A percentile compares a stretch with the other conserved stretches of the same genome.
Evolutionary conservation across 2,888 invertebrate species (phyloP).

Genomic region (Horisme vitalbata): DNA sequence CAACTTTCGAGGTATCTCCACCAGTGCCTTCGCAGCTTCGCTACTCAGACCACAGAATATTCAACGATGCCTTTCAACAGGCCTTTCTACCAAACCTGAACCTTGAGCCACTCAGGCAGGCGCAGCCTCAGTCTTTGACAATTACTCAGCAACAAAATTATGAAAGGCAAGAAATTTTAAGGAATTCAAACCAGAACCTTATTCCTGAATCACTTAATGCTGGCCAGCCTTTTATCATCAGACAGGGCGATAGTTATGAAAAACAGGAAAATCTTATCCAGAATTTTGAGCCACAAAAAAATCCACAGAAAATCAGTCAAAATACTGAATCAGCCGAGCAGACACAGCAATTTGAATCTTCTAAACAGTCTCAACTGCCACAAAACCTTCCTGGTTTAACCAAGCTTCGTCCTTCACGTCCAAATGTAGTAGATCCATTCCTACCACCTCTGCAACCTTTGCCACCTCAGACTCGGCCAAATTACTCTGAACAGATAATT

Average conservation of each 20-base stretch:
- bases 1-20: slow-evolving; percentile 62
- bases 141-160: slow-evolving; percentile 7
- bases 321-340: background rate
- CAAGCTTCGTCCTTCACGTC: slow-evolving; percentile 6
- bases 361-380: slow-evolving; percentile 4
- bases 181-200: slow-evolving; percentile 3
- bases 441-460: slow-evolving; percentile 11
- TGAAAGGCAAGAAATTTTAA: slow-evolving; percentile 4
- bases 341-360: background rate
- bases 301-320: background rate
- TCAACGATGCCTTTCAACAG: slow-evolving; percentile 41
- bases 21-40: slow-evolving; percentile 64
- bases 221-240: background rate
- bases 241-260: background rate
- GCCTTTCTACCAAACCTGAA: slow-evolving; percentile 10
- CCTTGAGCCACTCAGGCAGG: background rate
- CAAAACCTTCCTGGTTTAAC: background rate
- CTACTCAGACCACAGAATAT: slow-evolving; percentile 58
- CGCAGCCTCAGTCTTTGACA: background rate
- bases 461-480: slow-evolving; percentile 9
- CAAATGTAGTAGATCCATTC: slow-evolving; percentile 4
- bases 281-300: slow-evolving; percentile 1
- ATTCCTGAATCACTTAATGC: background rate
- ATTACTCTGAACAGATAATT: slow-evolving; percentile 24
- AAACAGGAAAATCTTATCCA: background rate